A percentile compares a stretch with the other conserved stretches of the same genome.
Conservation (phyloP, 2,113 vertebrate species). For the Pimephales promelas region DNA sequence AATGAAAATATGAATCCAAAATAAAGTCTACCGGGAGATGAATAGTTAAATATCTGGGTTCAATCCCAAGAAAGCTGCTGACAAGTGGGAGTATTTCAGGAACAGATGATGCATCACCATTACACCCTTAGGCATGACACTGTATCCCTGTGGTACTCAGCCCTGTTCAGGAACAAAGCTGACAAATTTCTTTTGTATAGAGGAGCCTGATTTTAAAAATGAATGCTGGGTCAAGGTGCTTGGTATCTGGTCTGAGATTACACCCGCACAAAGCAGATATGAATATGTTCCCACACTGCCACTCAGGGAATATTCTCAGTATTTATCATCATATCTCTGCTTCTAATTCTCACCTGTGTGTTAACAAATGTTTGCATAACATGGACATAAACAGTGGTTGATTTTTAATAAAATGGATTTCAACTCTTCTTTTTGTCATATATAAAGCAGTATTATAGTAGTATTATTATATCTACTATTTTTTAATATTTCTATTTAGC, state of each 20-base stretch:
- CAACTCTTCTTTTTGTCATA: background rate
- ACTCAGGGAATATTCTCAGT: background rate
- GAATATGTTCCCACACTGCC: background rate
- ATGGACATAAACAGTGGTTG: background rate
- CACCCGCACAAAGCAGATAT: background rate
- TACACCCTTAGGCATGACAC: conserved; percentile 11
- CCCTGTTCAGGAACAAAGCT: background rate
- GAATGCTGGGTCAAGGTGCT: background rate
- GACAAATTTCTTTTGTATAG: conserved; percentile 20
- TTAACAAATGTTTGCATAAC: background rate
- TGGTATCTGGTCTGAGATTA: background rate
- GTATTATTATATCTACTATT: background rate
- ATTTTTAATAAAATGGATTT: background rate
- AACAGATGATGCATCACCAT: conserved; percentile 4
- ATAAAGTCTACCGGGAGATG: background rate
- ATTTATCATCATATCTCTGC: background rate
- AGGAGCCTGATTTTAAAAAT: background rate
- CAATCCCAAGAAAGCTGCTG: conserved; percentile 21
- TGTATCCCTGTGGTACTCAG: background rate
- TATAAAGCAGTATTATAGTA: background rate
- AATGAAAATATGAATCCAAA: conserved; percentile 27
- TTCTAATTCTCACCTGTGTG: background rate
- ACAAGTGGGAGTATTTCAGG: background rate
- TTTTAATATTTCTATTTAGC: background rate
- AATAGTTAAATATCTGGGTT: conserved; percentile 22